Evolutionary conservation across 53 echinoderm and acorn worm genomes (phyloP).

Genomic region (Echinarachnius parma): DNA sequence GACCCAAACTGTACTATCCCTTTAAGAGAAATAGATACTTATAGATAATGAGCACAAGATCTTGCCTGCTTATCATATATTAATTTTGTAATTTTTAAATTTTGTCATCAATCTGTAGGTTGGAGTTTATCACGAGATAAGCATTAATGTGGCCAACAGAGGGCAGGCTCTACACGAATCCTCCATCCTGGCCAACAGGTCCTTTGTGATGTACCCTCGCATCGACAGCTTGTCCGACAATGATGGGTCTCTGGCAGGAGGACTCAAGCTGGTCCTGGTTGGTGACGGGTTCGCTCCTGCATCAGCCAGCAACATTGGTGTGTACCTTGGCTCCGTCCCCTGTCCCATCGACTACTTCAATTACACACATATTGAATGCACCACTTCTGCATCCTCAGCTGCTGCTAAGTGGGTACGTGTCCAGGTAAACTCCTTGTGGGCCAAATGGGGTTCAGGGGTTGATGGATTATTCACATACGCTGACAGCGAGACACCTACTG

Average conservation of each 20-base stretch:
- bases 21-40: too few species aligned
- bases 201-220: constrained; percentile 56
- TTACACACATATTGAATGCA: constrained; percentile 69
- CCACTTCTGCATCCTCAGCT: constrained; percentile 28
- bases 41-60: too few species aligned
- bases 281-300: constrained; percentile 68
- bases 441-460: constrained; percentile 11
- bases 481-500: constrained; percentile 42
- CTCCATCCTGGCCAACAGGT: constrained; percentile 36
- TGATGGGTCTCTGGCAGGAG: constrained; percentile 64
- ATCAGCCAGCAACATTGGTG: constrained; percentile 26
- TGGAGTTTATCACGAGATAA: constrained; percentile 52
- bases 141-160: constrained; percentile 55
- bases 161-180: constrained; percentile 58
- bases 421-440: constrained; percentile 41
- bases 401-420: background rate
- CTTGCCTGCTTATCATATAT: too few species aligned
- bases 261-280: constrained; percentile 50
- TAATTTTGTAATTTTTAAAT: too few species aligned
- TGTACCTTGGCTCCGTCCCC: constrained; percentile 44
- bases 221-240: constrained; percentile 44
- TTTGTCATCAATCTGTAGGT: too few species aligned
- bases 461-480: constrained; percentile 47
- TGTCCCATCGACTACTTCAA: constrained; percentile 51
- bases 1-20: too few species aligned